Percentiles rank a stretch among this genome's conserved stretches.
Evolutionary conservation across 2,797 vertebrate species (phyloP).

Genomic region (Takifugu rubripes): DNA sequence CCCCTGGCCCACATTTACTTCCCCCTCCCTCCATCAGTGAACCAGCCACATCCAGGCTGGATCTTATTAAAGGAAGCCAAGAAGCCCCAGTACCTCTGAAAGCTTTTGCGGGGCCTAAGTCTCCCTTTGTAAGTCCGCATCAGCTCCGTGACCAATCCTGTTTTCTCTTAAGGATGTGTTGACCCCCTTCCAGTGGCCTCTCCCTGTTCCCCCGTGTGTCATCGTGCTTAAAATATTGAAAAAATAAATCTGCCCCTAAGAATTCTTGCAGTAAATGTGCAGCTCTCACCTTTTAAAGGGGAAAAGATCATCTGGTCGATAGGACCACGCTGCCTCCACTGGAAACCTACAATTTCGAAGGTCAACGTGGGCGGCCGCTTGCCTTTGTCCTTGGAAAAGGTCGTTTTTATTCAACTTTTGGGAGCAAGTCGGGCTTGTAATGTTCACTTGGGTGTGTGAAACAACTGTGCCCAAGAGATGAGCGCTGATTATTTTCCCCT

Average conservation of each 20-base stretch:
- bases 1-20: conserved; percentile 14
- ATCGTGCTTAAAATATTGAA: conserved; percentile 28
- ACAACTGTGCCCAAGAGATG: conserved; percentile 5
- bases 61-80: conserved; percentile 59
- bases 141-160: conserved; percentile 72
- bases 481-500: neutral
- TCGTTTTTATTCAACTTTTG: conserved; percentile 15
- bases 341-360: conserved; percentile 42
- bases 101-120: conserved; percentile 46
- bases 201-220: conserved; percentile 23
- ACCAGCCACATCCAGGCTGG: conserved; percentile 37
- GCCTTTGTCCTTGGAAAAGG: conserved; percentile 28
- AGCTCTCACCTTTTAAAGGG: conserved; percentile 37
- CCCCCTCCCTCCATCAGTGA: conserved; percentile 31
- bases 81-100: conserved; percentile 47
- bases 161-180: conserved; percentile 58
- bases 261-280: conserved; percentile 41
- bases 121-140: conserved; percentile 59
- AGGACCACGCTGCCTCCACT: conserved; percentile 18
- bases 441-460: conserved; percentile 13
- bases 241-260: conserved; percentile 35
- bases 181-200: conserved; percentile 46
- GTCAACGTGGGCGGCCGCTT: conserved; percentile 20
- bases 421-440: conserved; percentile 13
- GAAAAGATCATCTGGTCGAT: conserved; percentile 37